phyloP scores from a whole-genome alignment of 2,888 invertebrate genomes.

The Eudasyphora cyanicolor region DNA sequence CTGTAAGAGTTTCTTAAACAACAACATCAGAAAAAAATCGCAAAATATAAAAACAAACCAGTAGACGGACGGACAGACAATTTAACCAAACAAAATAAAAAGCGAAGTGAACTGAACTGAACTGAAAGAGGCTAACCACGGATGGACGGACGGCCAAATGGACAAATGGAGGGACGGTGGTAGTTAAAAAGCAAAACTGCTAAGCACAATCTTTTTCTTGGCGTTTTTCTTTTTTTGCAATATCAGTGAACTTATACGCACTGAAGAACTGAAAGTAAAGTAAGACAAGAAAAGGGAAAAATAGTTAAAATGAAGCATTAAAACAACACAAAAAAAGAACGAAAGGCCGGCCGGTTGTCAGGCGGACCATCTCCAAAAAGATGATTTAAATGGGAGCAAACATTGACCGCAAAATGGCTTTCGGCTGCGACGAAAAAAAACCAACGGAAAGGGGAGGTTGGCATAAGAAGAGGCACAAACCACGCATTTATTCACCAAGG shows the following conservation, averaged over 20 bases:
- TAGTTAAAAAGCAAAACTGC: slow-evolving; percentile 13
- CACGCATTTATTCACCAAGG: neutral
- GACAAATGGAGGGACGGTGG: neutral
- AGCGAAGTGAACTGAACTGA: too few relatives aligned
- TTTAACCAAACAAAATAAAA: slow-evolving; percentile 53
- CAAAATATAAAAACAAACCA: neutral
- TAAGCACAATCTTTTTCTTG: neutral
- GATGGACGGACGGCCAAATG: neutral
- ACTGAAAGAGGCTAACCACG: neutral
- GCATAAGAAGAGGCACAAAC: neutral
- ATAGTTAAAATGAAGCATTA: neutral
- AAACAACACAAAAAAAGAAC: neutral
- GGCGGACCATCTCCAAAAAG: slow-evolving; percentile 1
- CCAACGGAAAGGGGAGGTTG: neutral
- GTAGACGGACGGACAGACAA: slow-evolving; percentile 48
- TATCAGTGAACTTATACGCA: neutral
- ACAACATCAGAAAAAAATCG: neutral
- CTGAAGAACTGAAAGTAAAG: neutral
- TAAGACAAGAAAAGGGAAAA: neutral
- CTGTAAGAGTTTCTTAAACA: slow-evolving; percentile 65
- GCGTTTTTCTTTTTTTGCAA: neutral
- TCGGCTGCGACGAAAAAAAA: neutral
- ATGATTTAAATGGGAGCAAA: slow-evolving; percentile 25
- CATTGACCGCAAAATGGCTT: slow-evolving; percentile 27
- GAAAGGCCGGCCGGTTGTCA: neutral